Evolutionary conservation across 2,113 vertebrate genomes (phyloP), one percentile per base, ranked within the genome.

Genomic region (Nanorana parkeri): DNA sequence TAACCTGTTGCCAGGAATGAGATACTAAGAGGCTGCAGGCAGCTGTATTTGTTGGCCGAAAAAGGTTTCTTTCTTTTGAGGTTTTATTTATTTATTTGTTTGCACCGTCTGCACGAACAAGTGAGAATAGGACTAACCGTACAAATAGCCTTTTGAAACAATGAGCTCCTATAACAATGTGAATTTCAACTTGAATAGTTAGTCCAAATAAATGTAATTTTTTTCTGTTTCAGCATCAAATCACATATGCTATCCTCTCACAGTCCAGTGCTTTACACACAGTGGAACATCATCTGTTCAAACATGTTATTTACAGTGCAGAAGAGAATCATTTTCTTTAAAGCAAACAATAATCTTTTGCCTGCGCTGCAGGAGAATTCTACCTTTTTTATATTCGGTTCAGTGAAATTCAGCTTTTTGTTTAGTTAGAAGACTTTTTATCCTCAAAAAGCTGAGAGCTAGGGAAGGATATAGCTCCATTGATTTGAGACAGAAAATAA

Each of bases 301-400:
- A 71, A 81, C n/a, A 72, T 81, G 60, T 54, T 80, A 51, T 80
- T 63, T 80, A 80, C 78, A 80, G 24, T 71, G 67, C 32, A 72
- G 52, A 56, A 28, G 7, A 64, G 67, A 80, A 36, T 63, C 78
- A 52, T 69, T 72, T 20, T 36, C 17, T 58, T 74, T 72, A 81
- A 24, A 74, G 68, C 71, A 71, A 72, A 81, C 41, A 81, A 65
- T 72, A 64, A 72, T 65, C 58, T 61, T 67, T 78, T 78, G 58
- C 68, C 74, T 55, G 15, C 68, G 55, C 41, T 55, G 51, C 24
- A 26, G 65, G 20, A 23, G 20, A 47, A 55, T 61, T 58, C 1
- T 71, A 19, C 1, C 2, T 10, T 15, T 11, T 13, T 24, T 15
- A 29, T 10, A 10, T 17, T 67, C 28, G 56, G 28, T n/a, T 54